phyloP scores from a whole-genome alignment of 2,113 vertebrate species.

The Thalassoma bifasciatum region DNA sequence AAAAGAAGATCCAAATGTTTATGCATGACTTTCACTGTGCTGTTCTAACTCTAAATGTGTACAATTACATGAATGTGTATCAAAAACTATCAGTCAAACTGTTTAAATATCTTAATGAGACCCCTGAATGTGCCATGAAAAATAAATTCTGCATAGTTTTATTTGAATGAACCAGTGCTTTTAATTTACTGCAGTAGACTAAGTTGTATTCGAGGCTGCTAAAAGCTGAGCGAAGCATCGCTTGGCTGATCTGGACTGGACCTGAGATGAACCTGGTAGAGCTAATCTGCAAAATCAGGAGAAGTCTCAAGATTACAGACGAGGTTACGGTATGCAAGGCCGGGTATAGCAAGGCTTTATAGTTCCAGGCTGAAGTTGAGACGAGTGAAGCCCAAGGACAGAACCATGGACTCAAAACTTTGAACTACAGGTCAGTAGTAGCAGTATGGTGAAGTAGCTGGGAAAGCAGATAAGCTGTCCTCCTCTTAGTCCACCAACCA shows the following conservation, averaged over 20 bases:
- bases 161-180: neutral
- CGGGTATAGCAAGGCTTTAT: slow-evolving; percentile 38
- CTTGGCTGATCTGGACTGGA: slow-evolving; percentile 55
- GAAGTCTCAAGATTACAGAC: slow-evolving; percentile 48
- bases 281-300: slow-evolving; percentile 62
- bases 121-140: neutral
- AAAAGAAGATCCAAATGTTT: neutral
- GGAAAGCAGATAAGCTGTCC: slow-evolving; percentile 33
- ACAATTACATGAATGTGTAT: neutral
- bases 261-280: slow-evolving; percentile 82
- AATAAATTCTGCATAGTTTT: slow-evolving; percentile 63
- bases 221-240: slow-evolving; percentile 37
- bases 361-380: slow-evolving; percentile 53
- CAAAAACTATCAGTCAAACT: neutral
- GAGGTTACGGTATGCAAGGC: slow-evolving; percentile 33
- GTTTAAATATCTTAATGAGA: neutral
- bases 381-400: slow-evolving; percentile 38
- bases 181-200: slow-evolving; percentile 9
- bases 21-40: neutral
- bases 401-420: slow-evolving; percentile 42
- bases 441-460: slow-evolving; percentile 58
- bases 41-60: slow-evolving; percentile 2
- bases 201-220: slow-evolving; percentile 40
- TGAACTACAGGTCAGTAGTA: slow-evolving; percentile 62
- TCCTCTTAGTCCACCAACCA: slow-evolving; percentile 33